These are phyloP conservation scores for Chamaea fasciata DNA, from an alignment of 2,113 vertebrate species.

Conservation along the genomic window DNA sequence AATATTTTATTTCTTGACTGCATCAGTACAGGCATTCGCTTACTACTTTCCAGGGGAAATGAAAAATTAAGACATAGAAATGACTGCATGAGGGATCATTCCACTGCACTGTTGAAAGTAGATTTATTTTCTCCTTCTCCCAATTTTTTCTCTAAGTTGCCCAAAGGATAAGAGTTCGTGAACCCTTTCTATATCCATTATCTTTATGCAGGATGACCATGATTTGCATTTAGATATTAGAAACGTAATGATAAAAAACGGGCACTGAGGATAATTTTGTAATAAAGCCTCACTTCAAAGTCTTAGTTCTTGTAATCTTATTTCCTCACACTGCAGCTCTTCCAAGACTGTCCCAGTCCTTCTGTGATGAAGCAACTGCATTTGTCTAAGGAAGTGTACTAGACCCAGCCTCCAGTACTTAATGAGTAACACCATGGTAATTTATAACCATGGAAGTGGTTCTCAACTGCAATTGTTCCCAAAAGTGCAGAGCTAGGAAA, in stretches of 20 bases:
- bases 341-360: neutral
- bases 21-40: neutral
- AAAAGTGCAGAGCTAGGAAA: neutral
- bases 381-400: neutral
- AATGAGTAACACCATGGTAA: neutral
- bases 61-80: neutral
- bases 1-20: neutral
- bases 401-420: neutral
- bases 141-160: neutral
- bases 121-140: neutral
- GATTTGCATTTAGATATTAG: neutral
- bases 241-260: neutral
- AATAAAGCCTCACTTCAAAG: neutral
- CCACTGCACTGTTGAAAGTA: neutral
- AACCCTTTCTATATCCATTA: neutral
- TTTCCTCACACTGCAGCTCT: neutral
- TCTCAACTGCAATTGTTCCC: neutral
- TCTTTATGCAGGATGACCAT: neutral
- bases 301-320: neutral
- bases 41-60: neutral
- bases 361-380: neutral
- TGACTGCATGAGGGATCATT: neutral
- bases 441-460: neutral
- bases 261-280: neutral
- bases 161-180: neutral